phyloP scores from a whole-genome alignment of 2,888 invertebrate genomes.

The Xanthia togata region DNA sequence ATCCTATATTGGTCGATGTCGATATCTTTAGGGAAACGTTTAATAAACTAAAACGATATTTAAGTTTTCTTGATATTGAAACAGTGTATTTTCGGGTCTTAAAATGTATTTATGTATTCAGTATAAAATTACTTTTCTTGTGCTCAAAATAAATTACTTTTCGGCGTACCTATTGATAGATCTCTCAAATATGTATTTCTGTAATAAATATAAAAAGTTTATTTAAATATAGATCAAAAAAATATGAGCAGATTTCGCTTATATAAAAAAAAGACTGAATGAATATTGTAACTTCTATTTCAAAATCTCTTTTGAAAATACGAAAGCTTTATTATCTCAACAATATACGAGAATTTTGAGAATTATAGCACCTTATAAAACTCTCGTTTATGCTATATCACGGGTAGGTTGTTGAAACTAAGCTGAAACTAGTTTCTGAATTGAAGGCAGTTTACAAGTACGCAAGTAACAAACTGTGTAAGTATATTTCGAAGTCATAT shows the following conservation, averaged over 20 bases:
- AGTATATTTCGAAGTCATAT: conserved; percentile 76
- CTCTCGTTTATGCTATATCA: conserved; percentile 54
- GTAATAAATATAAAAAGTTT: not conserved
- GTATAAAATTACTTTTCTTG: conserved; percentile 10
- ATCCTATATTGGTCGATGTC: conserved; percentile 18
- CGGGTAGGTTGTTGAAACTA: conserved; percentile 61
- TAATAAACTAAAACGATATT: not conserved
- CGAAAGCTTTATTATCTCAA: conserved; percentile 31
- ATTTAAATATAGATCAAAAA: conserved; percentile 7
- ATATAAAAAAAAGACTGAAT: conserved; percentile 5
- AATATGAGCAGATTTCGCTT: not conserved
- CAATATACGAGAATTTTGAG: conserved; percentile 28
- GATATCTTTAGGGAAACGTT: conserved; percentile 4
- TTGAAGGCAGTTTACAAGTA: conserved; percentile 73
- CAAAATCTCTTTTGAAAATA: conserved; percentile 32
- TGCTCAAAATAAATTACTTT: conserved; percentile 25
- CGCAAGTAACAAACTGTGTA: conserved; percentile 70
- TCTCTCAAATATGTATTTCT: not conserved
- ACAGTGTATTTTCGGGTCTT: not conserved
- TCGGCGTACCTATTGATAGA: not conserved
- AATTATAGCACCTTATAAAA: conserved; percentile 59
- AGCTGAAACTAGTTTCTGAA: conserved; percentile 71
- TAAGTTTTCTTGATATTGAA: conserved; percentile 5
- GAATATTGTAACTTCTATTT: conserved; percentile 1
- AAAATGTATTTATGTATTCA: conserved; percentile 2